phyloP scores from a whole-genome alignment of 2,888 invertebrate genomes.

The Mythimna ferrago region DNA sequence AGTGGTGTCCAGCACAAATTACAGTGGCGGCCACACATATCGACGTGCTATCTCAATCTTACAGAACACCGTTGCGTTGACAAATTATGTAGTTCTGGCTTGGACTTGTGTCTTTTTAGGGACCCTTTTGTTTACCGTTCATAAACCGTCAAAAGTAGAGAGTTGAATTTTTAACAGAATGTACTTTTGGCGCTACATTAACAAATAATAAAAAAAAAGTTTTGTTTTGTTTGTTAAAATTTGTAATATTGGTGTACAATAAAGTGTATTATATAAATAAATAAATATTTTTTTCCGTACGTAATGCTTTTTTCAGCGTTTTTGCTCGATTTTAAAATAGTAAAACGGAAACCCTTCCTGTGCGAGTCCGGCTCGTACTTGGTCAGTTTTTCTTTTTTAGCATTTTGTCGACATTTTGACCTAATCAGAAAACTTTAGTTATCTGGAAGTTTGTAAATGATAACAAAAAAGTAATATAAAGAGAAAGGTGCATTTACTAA shows the following conservation, averaged over 20 bases:
- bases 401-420: too few relatives aligned
- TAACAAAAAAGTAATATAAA: too few relatives aligned
- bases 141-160: not conserved
- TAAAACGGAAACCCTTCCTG: not conserved
- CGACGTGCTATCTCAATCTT: slow-evolving; percentile 34
- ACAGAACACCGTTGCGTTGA: slow-evolving; percentile 3
- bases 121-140: not conserved
- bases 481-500: too few relatives aligned
- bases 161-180: not conserved
- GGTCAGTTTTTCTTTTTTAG: too few relatives aligned
- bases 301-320: not conserved
- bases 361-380: too few relatives aligned
- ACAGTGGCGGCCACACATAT: slow-evolving; percentile 36
- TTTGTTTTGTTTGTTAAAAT: too few relatives aligned
- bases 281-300: not conserved
- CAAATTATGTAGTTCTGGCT: slow-evolving; percentile 30
- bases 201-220: not conserved
- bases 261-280: too few relatives aligned
- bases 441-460: too few relatives aligned
- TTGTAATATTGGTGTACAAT: too few relatives aligned
- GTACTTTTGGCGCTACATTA: not conserved
- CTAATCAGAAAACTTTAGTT: too few relatives aligned
- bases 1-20: slow-evolving; percentile 28
- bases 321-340: not conserved
- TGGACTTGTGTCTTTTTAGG: slow-evolving; percentile 5